These are phyloP conservation scores for Ischnura elegans DNA, from an alignment of 2,888 invertebrate genomes.

Conservation along the genomic window DNA sequence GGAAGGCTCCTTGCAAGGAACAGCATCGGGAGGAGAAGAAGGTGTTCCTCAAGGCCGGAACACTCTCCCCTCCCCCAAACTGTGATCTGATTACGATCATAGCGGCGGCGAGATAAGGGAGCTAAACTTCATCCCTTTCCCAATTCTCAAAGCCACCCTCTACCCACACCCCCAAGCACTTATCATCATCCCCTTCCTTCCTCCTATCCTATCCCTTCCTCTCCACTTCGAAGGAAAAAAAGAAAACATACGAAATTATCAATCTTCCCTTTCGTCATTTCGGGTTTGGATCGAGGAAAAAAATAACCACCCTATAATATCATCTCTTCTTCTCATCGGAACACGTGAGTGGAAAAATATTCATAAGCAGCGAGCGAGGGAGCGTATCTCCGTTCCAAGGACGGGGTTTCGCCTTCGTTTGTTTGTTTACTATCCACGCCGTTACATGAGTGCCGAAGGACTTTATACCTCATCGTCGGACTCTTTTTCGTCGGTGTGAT, in stretches of 20 bases:
- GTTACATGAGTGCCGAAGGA: background rate
- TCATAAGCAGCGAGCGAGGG: too few species aligned
- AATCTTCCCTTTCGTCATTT: too few species aligned
- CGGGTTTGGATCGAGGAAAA: too few species aligned
- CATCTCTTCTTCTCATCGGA: too few species aligned
- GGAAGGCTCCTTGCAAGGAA: too few species aligned
- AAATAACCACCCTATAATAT: too few species aligned
- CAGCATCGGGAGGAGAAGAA: too few species aligned
- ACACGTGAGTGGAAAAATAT: background rate
- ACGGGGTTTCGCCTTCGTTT: slow-evolving; percentile 7
- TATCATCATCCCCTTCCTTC: background rate
- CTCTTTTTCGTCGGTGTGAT: too few species aligned
- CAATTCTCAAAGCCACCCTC: too few species aligned
- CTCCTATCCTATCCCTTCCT: background rate
- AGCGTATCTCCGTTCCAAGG: background rate
- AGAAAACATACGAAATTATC: too few species aligned
- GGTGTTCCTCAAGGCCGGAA: background rate
- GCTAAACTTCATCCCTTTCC: slow-evolving; percentile 2
- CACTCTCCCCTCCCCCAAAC: background rate
- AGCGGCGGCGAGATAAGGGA: slow-evolving; percentile 55
- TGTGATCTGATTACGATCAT: slow-evolving; percentile 66
- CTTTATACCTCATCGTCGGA: too few species aligned
- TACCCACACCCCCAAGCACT: too few species aligned
- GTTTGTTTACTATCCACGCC: background rate
- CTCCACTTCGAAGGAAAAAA: background rate